Base-by-base conservation (phyloP, 2,113 vertebrate species). In the Fulmarus glacialis region DNA sequence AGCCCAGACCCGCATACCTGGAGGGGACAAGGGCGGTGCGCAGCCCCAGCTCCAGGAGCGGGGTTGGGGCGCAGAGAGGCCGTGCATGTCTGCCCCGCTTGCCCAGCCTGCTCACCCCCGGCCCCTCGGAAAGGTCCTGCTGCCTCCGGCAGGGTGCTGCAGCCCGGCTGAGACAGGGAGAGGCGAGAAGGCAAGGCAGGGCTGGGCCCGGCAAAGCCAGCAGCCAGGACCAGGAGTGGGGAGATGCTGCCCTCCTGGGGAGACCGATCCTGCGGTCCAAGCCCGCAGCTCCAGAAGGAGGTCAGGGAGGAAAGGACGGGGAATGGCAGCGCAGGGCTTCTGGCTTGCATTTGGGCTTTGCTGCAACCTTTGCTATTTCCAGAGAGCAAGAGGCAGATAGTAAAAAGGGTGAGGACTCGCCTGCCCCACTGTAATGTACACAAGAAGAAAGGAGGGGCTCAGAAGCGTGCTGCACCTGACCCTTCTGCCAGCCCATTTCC, bases 41-140 rank as follows among this genome's bases (percentile, higher is more conserved):
- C 60, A 92, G 66, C 95, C 92, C 95, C 96, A 97, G 78, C 96
- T 95, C 95, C 96, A 97, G 17, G 52, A 94, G 56, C 4, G 59
- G 43, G 92, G 92, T 53, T 13, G 64, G 6, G 70, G 16, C 0
- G 6, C 2, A 0, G 91, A 72, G 15, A 82, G 84, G 26, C 78
- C 11, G 1, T 3, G 56, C 94, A 87, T 93, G 52, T 68, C 43
- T 50, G 36, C 18, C 38, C 42, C 1, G 1, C 53, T 62, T 1
- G 2, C 21, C 50, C 50, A 5, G 8, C 29, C 74, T 18, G 36
- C 23, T 34, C 0, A 0, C 12, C 30, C 30, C 55, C 3, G 1
- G 71, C 38, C 53, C 36, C 43, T 75, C 1, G 16, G 32, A 47
- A 58, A 60, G 43, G 15, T 64, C 42, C 63, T 9, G 12, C 59